These are phyloP conservation scores for Notolabrus celidotus DNA, from an alignment of 2,797 vertebrate species.

Conservation along the genomic window DNA sequence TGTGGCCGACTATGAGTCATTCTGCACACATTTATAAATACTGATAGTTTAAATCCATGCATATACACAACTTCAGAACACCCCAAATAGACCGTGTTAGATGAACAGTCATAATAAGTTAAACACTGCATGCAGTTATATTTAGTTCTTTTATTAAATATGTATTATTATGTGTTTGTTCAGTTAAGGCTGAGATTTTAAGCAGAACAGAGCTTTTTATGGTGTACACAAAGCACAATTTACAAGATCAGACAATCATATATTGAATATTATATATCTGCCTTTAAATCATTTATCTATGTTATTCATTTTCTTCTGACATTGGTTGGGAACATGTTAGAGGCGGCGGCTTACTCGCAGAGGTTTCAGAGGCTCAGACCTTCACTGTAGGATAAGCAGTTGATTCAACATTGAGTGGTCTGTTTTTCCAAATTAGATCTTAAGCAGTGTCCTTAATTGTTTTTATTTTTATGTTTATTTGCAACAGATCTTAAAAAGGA, in stretches of 20 bases:
- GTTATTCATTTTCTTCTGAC: neutral
- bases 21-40: conserved; percentile 6
- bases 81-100: neutral
- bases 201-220: neutral
- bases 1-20: conserved; percentile 3
- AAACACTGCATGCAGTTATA: neutral
- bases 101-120: neutral
- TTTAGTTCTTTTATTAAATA: neutral
- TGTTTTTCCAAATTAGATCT: neutral
- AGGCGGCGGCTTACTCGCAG: neutral
- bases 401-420: neutral
- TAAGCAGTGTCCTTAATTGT: too few species aligned
- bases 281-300: neutral
- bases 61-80: neutral
- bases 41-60: neutral
- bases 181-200: neutral
- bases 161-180: neutral
- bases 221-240: neutral
- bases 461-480: too few species aligned
- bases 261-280: neutral
- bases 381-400: neutral
- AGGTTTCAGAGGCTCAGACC: neutral
- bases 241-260: neutral
- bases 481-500: too few species aligned
- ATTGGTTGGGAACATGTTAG: neutral